Evolutionary conservation across 35 echinoderm and acorn worm genomes (phyloP).

Genomic region (Lytechinus variegatus): DNA sequence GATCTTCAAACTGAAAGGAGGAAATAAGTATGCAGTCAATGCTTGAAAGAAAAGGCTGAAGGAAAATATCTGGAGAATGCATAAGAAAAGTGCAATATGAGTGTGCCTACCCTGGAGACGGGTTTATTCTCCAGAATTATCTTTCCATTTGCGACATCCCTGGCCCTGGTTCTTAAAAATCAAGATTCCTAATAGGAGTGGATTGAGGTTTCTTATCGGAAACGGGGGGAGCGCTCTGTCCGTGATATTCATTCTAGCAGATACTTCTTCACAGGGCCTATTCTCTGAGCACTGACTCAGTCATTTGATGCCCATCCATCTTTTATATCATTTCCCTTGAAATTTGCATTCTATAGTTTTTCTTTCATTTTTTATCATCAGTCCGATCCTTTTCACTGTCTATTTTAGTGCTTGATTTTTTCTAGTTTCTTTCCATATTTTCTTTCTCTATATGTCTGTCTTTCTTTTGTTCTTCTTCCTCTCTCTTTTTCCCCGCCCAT

Average conservation of each 20-base stretch:
- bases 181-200: slow-evolving; percentile 22
- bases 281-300: slow-evolving; percentile 31
- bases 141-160: slow-evolving; percentile 26
- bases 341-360: too few relatives aligned
- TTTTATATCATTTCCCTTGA: not conserved
- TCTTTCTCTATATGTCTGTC: not conserved
- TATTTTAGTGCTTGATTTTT: not conserved
- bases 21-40: not conserved
- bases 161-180: not conserved
- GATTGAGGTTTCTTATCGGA: slow-evolving; percentile 25
- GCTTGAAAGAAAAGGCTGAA: not conserved
- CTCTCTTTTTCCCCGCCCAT: not conserved
- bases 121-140: slow-evolving; percentile 16
- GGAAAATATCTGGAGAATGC: not conserved
- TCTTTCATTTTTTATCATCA: too few relatives aligned
- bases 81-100: not conserved
- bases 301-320: not conserved
- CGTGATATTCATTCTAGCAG: slow-evolving; percentile 5
- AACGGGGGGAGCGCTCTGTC: slow-evolving; percentile 18
- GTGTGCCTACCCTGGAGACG: slow-evolving; percentile 26
- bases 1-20: not conserved
- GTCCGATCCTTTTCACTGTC: too few relatives aligned
- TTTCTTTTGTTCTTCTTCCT: not conserved
- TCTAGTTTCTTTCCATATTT: not conserved
- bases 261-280: not conserved